These are phyloP conservation scores for Formica aserva DNA, from an alignment of 2,888 invertebrate genomes.

Conservation along the genomic window DNA sequence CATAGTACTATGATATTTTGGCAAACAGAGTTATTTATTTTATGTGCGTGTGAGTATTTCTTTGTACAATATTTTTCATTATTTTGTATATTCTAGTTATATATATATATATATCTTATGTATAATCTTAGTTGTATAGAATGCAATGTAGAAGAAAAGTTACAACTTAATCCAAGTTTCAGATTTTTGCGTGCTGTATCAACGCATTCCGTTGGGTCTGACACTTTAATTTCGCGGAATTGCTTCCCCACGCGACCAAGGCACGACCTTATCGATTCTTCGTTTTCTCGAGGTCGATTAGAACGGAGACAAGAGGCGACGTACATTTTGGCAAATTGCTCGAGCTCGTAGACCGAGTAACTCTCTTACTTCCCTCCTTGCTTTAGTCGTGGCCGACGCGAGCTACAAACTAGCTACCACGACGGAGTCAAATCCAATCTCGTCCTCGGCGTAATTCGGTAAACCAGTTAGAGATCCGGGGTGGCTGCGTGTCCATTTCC, in stretches of 20 bases:
- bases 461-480: slow-evolving; percentile 77
- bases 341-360: slow-evolving; percentile 64
- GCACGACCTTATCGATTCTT: slow-evolving; percentile 43
- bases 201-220: slow-evolving; percentile 27
- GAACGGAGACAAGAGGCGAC: slow-evolving; percentile 45
- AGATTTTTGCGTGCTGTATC: not conserved
- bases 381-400: slow-evolving; percentile 30
- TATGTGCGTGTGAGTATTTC: not conserved
- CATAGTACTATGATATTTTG: not conserved
- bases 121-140: not conserved
- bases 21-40: not conserved
- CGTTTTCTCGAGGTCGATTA: slow-evolving; percentile 39
- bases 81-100: not conserved
- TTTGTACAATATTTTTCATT: not conserved
- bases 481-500: slow-evolving; percentile 76
- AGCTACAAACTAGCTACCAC: slow-evolving; percentile 53
- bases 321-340: slow-evolving; percentile 75
- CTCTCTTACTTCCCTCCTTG: not conserved
- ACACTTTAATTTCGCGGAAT: slow-evolving; percentile 51
- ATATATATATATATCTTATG: too few species aligned
- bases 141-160: not conserved
- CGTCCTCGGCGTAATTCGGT: slow-evolving; percentile 77
- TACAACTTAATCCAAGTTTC: slow-evolving; percentile 44
- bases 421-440: slow-evolving; percentile 81
- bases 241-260: slow-evolving; percentile 24